Base-by-base conservation (phyloP, 1,140 invertebrate genomes). In the Halotydeus destructor region DNA sequence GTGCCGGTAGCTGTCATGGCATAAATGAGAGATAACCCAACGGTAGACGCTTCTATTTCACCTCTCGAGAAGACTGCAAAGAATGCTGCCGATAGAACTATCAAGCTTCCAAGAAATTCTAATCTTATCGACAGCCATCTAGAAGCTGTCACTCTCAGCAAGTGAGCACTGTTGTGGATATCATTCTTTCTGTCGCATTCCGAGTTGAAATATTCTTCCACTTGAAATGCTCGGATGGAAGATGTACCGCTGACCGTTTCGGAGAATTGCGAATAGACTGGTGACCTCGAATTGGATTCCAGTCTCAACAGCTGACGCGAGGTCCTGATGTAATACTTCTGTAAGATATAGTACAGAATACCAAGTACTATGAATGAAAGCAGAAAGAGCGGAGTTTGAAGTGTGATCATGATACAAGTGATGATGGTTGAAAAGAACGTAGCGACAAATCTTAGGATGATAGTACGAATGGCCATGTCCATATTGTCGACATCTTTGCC, bases 1-100 rank as follows among this genome's bases (percentile, higher is more conserved):
- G 62, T 65, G 47, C 61, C 57, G 19, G 71, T 54, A 48, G 79
- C 76, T 67, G 79, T 78, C 37, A 89, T 60, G 22, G 84, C 76
- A 58, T 88, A 89, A 52, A 76, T 84, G 50, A 91, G 68, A 1
- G 83, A 86, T 22, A 91, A 63, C 28, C 85, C 85, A 33, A 88
- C 82, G 33, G 81, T 57, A 30, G 81, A 81, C 18, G 82, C 61
- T 54, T 66, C 71, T 52, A 74, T 60, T 40, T 57, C 68, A 42
- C 78, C 69, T 40, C 74, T 69, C 27, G 63, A 69, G 22, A 84
- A 54, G 3, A 93, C 83, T 42, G 79, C 76, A 58, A 91, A 85
- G 16, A 91, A 52, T 1, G 81, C 75, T 36, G 84, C 70, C 54
- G 80, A 16, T 21, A 39, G 39, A 3, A 45, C 44, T 19, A 45